Conservation (phyloP, 2,797 vertebrate species). For the Tapirus indicus region DNA sequence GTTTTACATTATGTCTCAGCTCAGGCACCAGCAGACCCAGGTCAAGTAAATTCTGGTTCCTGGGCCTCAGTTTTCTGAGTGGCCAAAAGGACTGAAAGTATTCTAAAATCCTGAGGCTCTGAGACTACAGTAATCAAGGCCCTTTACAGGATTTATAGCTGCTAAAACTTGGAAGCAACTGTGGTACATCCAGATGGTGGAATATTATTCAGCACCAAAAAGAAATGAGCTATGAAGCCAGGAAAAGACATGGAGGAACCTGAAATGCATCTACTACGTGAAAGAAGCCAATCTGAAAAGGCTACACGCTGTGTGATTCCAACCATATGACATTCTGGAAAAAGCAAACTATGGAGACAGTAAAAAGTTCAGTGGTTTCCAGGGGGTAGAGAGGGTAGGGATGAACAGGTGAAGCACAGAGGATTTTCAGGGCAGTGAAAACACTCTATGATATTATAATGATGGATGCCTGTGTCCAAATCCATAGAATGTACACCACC, state of each 20-base stretch:
- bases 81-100: neutral
- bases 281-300: neutral
- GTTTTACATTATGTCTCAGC: accelerated
- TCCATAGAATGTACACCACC: neutral
- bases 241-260: neutral
- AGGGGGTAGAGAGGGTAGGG: neutral
- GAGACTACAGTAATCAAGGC: neutral
- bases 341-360: too few species aligned
- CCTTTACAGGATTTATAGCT: neutral
- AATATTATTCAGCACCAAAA: neutral
- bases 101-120: neutral
- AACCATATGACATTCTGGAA: neutral
- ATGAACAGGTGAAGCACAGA: neutral
- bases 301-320: too few species aligned
- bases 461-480: neutral
- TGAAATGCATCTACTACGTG: neutral
- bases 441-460: neutral
- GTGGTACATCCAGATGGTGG: neutral
- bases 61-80: neutral
- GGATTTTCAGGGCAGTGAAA: neutral
- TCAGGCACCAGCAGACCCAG: neutral
- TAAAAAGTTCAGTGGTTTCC: neutral
- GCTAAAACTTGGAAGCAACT: neutral
- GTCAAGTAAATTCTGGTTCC: too few species aligned
- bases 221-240: neutral